Conservation (phyloP, 1,140 invertebrate species). For the Calliphora vicina region DNA sequence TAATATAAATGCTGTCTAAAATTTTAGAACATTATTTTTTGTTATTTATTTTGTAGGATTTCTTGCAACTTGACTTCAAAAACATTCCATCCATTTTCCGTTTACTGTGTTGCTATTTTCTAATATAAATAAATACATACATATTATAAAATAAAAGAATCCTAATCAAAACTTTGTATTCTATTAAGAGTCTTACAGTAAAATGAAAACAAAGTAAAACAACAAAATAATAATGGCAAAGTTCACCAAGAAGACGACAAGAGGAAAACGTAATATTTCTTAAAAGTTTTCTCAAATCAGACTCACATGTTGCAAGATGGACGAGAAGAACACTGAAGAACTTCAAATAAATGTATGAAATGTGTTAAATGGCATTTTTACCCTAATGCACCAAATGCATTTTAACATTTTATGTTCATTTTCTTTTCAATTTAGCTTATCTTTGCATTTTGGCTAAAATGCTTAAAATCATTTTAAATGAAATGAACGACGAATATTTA, state of each 20-base stretch:
- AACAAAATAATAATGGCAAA: not conserved
- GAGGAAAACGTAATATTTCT: not conserved
- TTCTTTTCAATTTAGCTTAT: not conserved
- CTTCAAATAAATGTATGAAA: not conserved
- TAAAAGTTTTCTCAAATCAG: not conserved
- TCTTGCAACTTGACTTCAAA: no score
- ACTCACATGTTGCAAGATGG: not conserved
- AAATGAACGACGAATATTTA: not conserved
- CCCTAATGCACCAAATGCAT: not conserved
- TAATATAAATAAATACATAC: no score
- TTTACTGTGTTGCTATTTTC: no score
- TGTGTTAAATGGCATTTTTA: not conserved
- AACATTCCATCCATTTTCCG: no score
- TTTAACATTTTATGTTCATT: not conserved
- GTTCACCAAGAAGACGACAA: not conserved
- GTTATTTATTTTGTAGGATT: no score
- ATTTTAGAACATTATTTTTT: no score
- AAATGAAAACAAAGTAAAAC: not conserved
- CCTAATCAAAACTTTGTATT: not conserved
- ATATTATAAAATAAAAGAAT: not conserved
- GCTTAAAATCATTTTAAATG: not conserved
- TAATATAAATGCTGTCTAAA: no score
- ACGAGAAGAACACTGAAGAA: no score
- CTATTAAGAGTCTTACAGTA: not conserved
- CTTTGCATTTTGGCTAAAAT: not conserved